Evolutionary conservation across 2,797 vertebrate genomes (phyloP).

Genomic region (Borostomias antarcticus): DNA sequence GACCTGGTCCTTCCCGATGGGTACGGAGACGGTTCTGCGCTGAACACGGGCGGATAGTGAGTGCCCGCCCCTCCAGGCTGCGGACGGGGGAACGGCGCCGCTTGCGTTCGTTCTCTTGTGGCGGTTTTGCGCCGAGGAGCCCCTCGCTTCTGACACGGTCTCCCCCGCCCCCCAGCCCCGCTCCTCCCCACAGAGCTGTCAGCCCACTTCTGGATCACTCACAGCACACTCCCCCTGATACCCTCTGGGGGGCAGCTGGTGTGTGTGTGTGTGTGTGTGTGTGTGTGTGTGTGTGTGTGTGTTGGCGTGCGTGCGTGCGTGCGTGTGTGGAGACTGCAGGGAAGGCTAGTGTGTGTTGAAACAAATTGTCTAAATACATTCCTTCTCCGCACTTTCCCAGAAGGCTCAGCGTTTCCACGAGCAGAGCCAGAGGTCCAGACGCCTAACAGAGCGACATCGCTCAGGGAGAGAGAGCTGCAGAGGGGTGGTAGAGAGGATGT

Average conservation of each 20-base stretch:
- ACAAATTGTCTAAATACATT: constrained; percentile 71
- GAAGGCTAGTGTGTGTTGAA: constrained; percentile 44
- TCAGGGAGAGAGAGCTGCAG: constrained; percentile 42
- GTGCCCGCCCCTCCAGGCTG: constrained; percentile 38
- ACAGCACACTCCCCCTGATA: constrained; percentile 50
- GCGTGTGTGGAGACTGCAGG: constrained; percentile 55
- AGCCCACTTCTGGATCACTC: constrained; percentile 57
- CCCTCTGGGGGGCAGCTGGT: constrained; percentile 67
- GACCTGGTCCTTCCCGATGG: constrained; percentile 42
- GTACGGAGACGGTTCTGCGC: not conserved
- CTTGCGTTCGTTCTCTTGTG: constrained; percentile 58
- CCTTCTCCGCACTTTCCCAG: constrained; percentile 61
- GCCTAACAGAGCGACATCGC: not conserved
- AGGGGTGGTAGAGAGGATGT: too few relatives aligned
- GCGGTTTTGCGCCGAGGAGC: constrained; percentile 35
- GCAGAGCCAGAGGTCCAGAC: too few relatives aligned
- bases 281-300: too few relatives aligned
- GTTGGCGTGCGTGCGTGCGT: too few relatives aligned
- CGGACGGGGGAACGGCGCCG: constrained; percentile 38
- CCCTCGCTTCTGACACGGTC: constrained; percentile 42
- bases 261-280: too few relatives aligned
- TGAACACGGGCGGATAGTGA: constrained; percentile 38
- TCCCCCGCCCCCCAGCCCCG: constrained; percentile 26
- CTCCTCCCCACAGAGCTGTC: constrained; percentile 29
- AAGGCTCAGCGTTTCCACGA: constrained; percentile 60